Evolutionary conservation across 2,888 invertebrate genomes (phyloP), one percentile per base, ranked within the genome.

Genomic region (Saturnia japonica): DNA sequence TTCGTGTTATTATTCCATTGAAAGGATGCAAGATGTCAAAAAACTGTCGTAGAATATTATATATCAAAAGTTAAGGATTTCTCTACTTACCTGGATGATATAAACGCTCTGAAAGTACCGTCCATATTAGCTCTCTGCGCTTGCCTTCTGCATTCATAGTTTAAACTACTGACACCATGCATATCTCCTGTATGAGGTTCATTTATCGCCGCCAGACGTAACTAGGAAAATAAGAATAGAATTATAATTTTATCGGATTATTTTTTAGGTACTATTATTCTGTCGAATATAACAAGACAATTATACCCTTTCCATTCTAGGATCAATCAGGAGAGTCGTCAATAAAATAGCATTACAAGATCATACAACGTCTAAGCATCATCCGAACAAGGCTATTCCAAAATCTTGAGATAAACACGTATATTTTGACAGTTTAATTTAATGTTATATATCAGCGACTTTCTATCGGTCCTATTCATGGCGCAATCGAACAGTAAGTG

Each of bases 71-170:
- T 28, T 12, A 57, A n/a, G 7, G 11, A 60, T 28, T 14, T 60
- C 12, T 60, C 28, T 25, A 14, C 57, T 79, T 86, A 95, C 95
- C 97, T 95, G 72, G 98, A 97, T 69, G 98, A 97, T 76, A 98
- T 95, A 93, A 99, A 98, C 47, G 99, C 98, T 79, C 98, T 95
- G 95, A 98, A 99, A 71, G 98, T 98, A 73, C 98, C 98, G 78
- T 96, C 95, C 75, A 98, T 95, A 67, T 98, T 98, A 22, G 98
- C 97, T 77, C 97, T 95, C 75, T 97, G 95, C 0, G 99, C 97
- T 93, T 99, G 98, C 73, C 98, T 96, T 89, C 98, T 98, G 88
- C 99, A 99, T 77, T 97, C 96, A 83, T 98, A 98, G 93, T 99
- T 99, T 28, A 98, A 98, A 64, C 98, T 98, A 73, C 98, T 95